Evolutionary conservation across 2,888 invertebrate genomes (phyloP).

Genomic region (Hirtodrosophila trivittata): DNA sequence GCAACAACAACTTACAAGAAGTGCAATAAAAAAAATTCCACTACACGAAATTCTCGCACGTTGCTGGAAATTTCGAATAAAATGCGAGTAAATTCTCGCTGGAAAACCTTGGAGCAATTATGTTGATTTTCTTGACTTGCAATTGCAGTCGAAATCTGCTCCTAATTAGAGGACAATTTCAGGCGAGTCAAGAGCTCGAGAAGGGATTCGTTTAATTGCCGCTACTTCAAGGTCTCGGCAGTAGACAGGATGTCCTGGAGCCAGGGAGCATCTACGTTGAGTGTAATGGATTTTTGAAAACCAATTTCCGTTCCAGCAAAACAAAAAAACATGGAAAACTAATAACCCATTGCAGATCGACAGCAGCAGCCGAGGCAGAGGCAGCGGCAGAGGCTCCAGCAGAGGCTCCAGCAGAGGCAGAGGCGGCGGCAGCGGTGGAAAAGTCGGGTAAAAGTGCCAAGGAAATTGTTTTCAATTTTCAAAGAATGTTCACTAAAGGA

Average conservation of each 20-base stretch:
- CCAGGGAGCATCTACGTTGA: slow-evolving; percentile 38
- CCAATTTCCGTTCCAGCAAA: slow-evolving; percentile 66
- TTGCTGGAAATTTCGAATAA: slow-evolving; percentile 42
- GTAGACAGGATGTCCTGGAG: slow-evolving; percentile 42
- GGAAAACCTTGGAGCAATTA: slow-evolving; percentile 58
- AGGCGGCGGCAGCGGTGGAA: slow-evolving; percentile 20
- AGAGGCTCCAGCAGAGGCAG: slow-evolving; percentile 4
- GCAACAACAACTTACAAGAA: slow-evolving; percentile 7
- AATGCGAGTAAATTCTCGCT: slow-evolving; percentile 24
- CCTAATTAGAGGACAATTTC: slow-evolving; percentile 54
- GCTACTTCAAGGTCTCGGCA: slow-evolving; percentile 26
- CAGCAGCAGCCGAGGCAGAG: slow-evolving; percentile 12
- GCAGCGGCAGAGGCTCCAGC: neutral
- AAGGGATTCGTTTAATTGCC: slow-evolving; percentile 58
- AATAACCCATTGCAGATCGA: slow-evolving; percentile 68
- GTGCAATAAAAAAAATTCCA: slow-evolving; percentile 48
- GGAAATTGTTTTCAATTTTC: slow-evolving; percentile 78
- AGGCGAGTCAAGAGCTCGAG: slow-evolving; percentile 22
- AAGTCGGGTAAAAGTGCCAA: slow-evolving; percentile 54
- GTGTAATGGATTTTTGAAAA: slow-evolving; percentile 75
- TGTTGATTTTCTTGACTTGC: slow-evolving; percentile 53
- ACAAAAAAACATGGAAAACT: slow-evolving; percentile 67
- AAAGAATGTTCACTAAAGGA: slow-evolving; percentile 59
- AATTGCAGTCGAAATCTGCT: slow-evolving; percentile 20
- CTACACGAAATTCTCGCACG: slow-evolving; percentile 39